Evolutionary conservation across 2,113 vertebrate genomes (phyloP), one percentile per base, ranked within the genome.

Genomic region (Hippocampus mohnikei): DNA sequence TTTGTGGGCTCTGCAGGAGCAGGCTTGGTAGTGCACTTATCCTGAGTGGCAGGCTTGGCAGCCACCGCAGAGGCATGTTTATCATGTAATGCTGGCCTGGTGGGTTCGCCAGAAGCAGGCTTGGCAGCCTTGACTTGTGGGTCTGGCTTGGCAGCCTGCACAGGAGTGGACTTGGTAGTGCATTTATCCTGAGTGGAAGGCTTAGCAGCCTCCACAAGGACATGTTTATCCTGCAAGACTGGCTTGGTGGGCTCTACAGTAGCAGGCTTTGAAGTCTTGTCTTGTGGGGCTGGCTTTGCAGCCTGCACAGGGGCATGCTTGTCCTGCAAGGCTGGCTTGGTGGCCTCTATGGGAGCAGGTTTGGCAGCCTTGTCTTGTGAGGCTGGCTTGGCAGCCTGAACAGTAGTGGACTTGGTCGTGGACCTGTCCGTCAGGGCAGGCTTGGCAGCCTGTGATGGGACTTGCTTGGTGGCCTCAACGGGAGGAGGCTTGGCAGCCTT

Each of bases 401-500:
- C 23, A 18, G 67, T 42, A 1, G n/a, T 44, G 42, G 74, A 16
- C 4, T 72, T 72, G 18, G 40, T n/a, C 42, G 15, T n/a, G 59
- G n/a, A 44, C 10, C 42, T 44, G 12, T 12, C 42, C 13, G 11
- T 12, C 42, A 2, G 13, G 13, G 50, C 62, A 13, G 58, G 7
- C 64, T 42, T 70, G 23, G 1, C 41, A 8, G 75, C 52, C 52
- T 67, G 33, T 37, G 33, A 37, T 37, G 33, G 75, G 1, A 66
- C 56, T 33, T 70, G 58, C 20, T 63, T 67, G 1, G 25, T 2
- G 1, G 18, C 11, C 25, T 78, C 61, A 0, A 11, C 21, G 0
- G 67, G 52, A 11, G 44, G 46, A 12, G 82, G 68, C 8, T 81
- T 72, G 12, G 41, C 15, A 21, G 7, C 46, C 44, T 78, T 81